These are phyloP conservation scores for Temnothorax rugatulus DNA, from an alignment of 2,888 invertebrate species.

Conservation along the genomic window DNA sequence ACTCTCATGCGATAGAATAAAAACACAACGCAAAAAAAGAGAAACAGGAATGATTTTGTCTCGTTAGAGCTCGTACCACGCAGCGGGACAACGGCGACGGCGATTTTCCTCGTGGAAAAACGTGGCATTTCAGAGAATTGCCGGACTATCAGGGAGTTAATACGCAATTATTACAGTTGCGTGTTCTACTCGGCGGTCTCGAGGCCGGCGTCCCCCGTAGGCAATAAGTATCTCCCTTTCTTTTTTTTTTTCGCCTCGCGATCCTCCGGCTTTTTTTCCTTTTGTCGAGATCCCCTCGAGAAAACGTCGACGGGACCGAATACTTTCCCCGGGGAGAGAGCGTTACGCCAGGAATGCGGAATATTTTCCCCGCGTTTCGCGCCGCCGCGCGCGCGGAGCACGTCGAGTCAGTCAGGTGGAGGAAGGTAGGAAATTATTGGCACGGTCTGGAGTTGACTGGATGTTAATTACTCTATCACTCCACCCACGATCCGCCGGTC, in stretches of 20 bases:
- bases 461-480: constrained; percentile 82
- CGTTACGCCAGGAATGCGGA: constrained; percentile 44
- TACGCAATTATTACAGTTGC: constrained; percentile 32
- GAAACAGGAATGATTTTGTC: background rate
- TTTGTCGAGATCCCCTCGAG: constrained; percentile 9
- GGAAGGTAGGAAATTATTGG: constrained; percentile 79
- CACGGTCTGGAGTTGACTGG: constrained; percentile 80
- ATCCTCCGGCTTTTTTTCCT: background rate
- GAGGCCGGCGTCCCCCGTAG: background rate
- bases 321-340: constrained; percentile 31
- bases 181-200: background rate
- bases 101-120: background rate
- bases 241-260: background rate
- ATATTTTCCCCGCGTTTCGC: constrained; percentile 49
- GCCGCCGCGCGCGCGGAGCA: constrained; percentile 39
- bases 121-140: background rate
- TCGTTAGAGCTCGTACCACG: background rate
- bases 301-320: constrained; percentile 22
- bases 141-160: constrained; percentile 21
- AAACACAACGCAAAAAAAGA: background rate
- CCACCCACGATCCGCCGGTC: constrained; percentile 56
- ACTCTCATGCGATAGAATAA: background rate
- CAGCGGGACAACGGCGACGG: background rate
- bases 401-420: constrained; percentile 60
- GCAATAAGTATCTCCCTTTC: constrained; percentile 32